Evolutionary conservation across 2,888 invertebrate genomes (phyloP).

Genomic region (Torymus texanus): DNA sequence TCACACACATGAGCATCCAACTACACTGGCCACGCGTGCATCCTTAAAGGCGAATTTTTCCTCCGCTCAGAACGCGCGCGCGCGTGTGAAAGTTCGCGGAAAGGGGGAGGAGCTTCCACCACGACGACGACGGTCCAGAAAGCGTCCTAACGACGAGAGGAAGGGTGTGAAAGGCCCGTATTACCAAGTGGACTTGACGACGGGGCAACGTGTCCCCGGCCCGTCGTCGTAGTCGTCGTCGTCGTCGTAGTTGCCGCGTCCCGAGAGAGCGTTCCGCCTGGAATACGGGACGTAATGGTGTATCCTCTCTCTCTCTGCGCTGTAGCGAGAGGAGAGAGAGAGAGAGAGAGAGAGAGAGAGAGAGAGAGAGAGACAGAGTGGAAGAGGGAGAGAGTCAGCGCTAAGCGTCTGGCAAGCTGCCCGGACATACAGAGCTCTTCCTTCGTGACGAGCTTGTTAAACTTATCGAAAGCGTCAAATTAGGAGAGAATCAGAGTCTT

Average conservation of each 20-base stretch:
- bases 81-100: slow-evolving; percentile 8
- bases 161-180: slow-evolving; percentile 65
- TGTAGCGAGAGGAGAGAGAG: slow-evolving; percentile 17
- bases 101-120: not conserved
- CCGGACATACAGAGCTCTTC: slow-evolving; percentile 70
- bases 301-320: slow-evolving; percentile 63
- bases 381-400: slow-evolving; percentile 61
- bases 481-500: slow-evolving; percentile 67
- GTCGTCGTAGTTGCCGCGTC: slow-evolving; percentile 64
- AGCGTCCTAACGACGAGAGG: slow-evolving; percentile 70
- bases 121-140: slow-evolving; percentile 59
- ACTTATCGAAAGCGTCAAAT: slow-evolving; percentile 75
- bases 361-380: not conserved
- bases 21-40: slow-evolving; percentile 46
- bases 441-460: slow-evolving; percentile 74
- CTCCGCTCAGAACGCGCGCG: slow-evolving; percentile 37
- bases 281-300: slow-evolving; percentile 73
- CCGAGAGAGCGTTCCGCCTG: slow-evolving; percentile 65
- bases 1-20: not conserved
- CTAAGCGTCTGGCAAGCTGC: slow-evolving; percentile 70
- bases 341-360: not conserved
- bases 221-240: slow-evolving; percentile 63
- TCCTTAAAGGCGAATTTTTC: slow-evolving; percentile 60
- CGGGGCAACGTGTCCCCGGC: slow-evolving; percentile 60
- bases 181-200: slow-evolving; percentile 72